Evolutionary conservation across 2,113 vertebrate species (phyloP), one percentile per base, ranked within the genome.

Genomic region (Aleadryas rufinucha): DNA sequence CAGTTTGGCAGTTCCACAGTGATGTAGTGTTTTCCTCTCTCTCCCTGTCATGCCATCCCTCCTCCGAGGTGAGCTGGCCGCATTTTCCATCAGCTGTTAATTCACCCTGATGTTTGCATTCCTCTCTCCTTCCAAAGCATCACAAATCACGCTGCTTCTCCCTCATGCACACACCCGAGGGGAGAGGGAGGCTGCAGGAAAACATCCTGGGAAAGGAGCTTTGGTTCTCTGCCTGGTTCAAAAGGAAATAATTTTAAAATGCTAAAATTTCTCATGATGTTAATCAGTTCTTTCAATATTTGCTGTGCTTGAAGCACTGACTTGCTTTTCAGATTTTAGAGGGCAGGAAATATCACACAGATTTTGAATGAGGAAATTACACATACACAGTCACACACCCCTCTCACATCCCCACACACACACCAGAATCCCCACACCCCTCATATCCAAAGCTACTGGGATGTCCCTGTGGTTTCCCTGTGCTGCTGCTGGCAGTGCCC

Each of bases 1-100:
- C 16, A 50, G 84, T 64, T 88, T 95, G 96, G 95, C 96, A 93
- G 75, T 19, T 94, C 71, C 77, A 37, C 31, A 2, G 44, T 95
- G 95, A 94, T 91, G 42, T 60, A 96, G 93, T 87, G 86, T 45
- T 92, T 89, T 77, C 87, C 45, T 91, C 64, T 39, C 93, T 42
- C 83, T 77, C 60, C 74, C 80, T 82, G 91, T 89, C 92, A 49
- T 22, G 74, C 82, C 90, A 87, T 92, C 90, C 90, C 71, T 96
- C 84, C 92, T 89, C 84, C 7, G 30, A 93, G 96, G 92, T 85
- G 90, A 93, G 92, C 70, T 92, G 87, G 90, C 86, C 53, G 16
- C 49, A 2, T 89, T 92, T 91, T 22, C 75, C 30, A 13, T 88
- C 93, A 71, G 92, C 78, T 94, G 61, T 47, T 91, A 39, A 59